Evolutionary conservation across 2,113 vertebrate species (phyloP).

Genomic region (Aviceda subcristata): DNA sequence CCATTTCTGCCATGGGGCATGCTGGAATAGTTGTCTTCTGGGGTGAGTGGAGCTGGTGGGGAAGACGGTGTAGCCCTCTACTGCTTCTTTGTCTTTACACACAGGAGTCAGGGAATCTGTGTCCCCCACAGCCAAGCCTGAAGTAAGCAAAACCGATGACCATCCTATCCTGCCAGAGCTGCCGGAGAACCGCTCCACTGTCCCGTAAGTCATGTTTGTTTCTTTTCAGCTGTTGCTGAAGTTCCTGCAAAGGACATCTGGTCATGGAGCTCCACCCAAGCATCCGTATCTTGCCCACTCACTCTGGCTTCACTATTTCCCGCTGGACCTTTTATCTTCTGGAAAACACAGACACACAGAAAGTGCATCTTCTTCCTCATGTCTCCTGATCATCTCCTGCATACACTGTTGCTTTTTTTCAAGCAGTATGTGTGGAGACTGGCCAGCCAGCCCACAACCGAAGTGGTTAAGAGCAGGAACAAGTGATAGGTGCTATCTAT

Average conservation of each 20-base stretch:
- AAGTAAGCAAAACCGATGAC: slow-evolving; percentile 75
- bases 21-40: background rate
- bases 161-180: slow-evolving; percentile 87
- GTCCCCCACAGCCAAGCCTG: slow-evolving; percentile 84
- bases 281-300: background rate
- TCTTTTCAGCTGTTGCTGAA: background rate
- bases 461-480: background rate
- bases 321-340: background rate
- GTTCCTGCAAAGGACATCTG: background rate
- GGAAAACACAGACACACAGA: background rate
- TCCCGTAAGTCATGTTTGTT: slow-evolving; percentile 78
- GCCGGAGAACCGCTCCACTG: slow-evolving; percentile 82
- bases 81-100: slow-evolving; percentile 1
- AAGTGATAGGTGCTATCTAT: background rate
- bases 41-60: background rate
- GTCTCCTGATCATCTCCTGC: background rate
- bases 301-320: background rate
- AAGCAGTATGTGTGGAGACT: background rate
- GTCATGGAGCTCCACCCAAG: background rate
- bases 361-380: background rate
- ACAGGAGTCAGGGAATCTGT: slow-evolving; percentile 90
- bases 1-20: background rate
- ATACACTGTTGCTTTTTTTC: background rate
- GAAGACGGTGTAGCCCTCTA: background rate
- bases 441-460: background rate